Evolutionary conservation across 2,113 vertebrate species (phyloP), one percentile per base, ranked within the genome.

Genomic region (Sula dactylatra): DNA sequence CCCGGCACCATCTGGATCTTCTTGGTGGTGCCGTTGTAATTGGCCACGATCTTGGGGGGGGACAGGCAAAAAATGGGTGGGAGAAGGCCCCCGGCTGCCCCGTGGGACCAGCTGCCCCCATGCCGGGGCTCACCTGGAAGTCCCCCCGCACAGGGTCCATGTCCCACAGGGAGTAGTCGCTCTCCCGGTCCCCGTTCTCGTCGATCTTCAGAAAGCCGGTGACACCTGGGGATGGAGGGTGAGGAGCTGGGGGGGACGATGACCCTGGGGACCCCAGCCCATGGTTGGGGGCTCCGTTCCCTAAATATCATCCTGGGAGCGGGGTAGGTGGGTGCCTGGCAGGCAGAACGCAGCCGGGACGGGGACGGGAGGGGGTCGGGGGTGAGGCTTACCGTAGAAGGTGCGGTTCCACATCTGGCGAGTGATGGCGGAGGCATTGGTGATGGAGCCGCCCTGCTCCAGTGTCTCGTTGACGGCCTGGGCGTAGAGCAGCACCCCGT

Each of bases 151-250:
- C 64, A 0, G 98, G 84, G 17, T 99, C 97, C 99, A 99, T 98
- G 97, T 99, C 99, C 99, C 99, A 99, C 26, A 99, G 95, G 20
- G 99, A 98, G 24, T 99, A 99, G 96, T 99, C 99, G 2, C 98
- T 98, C 97, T 99, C 98, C 84, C 99, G 98, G 86, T 99, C 99
- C 2, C 99, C 99, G 1, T 97, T 97, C 92, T 98, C 97, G 7
- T 99, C 99, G 18, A 99, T 99, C 96, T 98, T 98, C 92, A 99
- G 83, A 50, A 95, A 73, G 2, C 99, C 99, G 3, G 98, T 99
- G 92, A 99, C 98, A 3, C 99, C 99, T 99, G 80, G 34, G 49
- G 36, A 71, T 2, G 14, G 54, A 47, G 7, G 25, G 32, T 5
- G 72, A 59, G 16, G 55, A 49, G 34, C 5, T 65, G 4, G 5